Percentiles rank a stretch among this genome's conserved stretches.
Conservation (phyloP, 2,113 vertebrate genomes). For the Aspidoscelis tigris region DNA sequence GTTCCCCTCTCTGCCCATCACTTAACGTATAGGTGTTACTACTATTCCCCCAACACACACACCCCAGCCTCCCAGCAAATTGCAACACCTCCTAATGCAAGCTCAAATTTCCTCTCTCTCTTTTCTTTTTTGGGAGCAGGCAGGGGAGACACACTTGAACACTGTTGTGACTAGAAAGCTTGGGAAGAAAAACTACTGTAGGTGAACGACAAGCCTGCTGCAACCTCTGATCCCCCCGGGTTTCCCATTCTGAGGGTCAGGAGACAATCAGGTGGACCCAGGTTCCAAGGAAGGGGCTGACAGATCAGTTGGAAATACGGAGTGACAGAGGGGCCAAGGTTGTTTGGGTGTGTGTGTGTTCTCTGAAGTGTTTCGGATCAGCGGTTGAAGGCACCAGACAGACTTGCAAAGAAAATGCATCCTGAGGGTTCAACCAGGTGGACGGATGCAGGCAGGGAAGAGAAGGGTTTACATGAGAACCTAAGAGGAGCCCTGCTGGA, state of each 20-base stretch:
- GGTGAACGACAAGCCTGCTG: not conserved
- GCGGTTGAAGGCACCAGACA: not conserved
- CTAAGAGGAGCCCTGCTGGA: too few relatives aligned
- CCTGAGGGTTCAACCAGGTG: not conserved
- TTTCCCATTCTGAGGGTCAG: not conserved
- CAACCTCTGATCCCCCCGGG: not conserved
- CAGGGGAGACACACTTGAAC: not conserved
- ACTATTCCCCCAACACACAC: too few relatives aligned
- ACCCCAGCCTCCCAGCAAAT: too few relatives aligned
- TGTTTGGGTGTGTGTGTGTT: too few relatives aligned
- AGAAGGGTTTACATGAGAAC: not conserved
- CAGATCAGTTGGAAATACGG: too few relatives aligned
- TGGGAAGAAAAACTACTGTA: not conserved
- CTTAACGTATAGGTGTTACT: too few relatives aligned
- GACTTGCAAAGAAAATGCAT: not conserved
- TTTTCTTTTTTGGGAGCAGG: not conserved
- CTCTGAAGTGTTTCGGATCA: not conserved
- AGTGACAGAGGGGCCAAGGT: not conserved
- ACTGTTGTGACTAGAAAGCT: not conserved
- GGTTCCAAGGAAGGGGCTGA: not conserved
- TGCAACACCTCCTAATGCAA: not conserved
- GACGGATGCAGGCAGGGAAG: not conserved
- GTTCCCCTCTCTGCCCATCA: too few relatives aligned
- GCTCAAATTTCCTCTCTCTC: not conserved
- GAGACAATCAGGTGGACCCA: not conserved